Base-by-base conservation (phyloP, 1,140 invertebrate genomes). In the Ceratoteleas bidentatus region DNA sequence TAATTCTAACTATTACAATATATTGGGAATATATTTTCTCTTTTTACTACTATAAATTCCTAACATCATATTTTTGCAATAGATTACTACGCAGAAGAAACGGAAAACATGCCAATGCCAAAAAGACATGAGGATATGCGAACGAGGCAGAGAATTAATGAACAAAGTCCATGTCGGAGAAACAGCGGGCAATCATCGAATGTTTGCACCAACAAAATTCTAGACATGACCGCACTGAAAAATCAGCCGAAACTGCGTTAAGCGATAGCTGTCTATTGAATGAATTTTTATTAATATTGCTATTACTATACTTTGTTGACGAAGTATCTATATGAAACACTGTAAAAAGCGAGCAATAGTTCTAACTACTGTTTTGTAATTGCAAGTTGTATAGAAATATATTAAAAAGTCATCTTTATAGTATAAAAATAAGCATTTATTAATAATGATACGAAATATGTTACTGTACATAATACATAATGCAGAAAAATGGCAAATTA, bases 181-280 rank as follows among this genome's bases (percentile, higher is more conserved):
- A 72, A 60, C 50, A 61, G 83, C 54, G 62, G 66, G 34, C 88
- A 87, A 53, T 86, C 84, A 4, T 74, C 84, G 57, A 88, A 75
- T 83, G 81, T 74, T 65, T 90, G 90, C 68, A 90, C 92, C 15
- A 93, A 92, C 15, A 93, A 92, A 87, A 94, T 95, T 86, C 87
- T 94, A 83, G 94, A 95, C 76, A 93, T 94, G 56, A 93, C 94
- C 40, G 92, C 93, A 60, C 89, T 94, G 43, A 94, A 94, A 87
- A 92, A 93, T 75, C 94, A 94, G 85, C 93, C 93, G 3, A 94
- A 94, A 90, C 90, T 94, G 10, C 53, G 38, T 24, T 81, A 24
- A 81, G 16, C 24, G 15, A 40, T 40, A 50, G 24, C n/a, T n/a
- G n/a, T n/a, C n/a, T n/a, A n/a, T n/a, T n/a, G n/a, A n/a, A n/a